Conservation (phyloP, 92 coral and sea anemone genomes). For the Blastomussa wellsi region DNA sequence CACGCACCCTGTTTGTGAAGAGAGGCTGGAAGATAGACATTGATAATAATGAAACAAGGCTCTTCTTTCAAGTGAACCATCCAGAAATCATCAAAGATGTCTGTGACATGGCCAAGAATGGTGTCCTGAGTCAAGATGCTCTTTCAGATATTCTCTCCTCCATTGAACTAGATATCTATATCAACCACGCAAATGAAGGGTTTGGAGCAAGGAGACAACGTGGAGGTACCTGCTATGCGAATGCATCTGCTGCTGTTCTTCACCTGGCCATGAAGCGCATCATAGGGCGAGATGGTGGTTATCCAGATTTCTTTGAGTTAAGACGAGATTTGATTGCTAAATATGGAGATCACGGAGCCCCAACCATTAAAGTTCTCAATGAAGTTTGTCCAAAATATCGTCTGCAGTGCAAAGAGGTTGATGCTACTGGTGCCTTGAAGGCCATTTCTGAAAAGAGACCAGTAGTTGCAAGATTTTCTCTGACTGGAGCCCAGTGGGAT, state of each 20-base stretch:
- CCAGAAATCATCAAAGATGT: conserved; percentile 54
- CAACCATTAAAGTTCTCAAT: conserved; percentile 30
- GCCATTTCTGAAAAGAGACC: conserved; percentile 58
- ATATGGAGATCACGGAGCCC: conserved; percentile 30
- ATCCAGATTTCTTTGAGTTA: conserved; percentile 62
- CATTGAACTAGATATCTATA: conserved; percentile 59
- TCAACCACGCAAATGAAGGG: conserved; percentile 42
- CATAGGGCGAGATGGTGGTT: conserved; percentile 56
- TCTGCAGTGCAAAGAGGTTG: conserved; percentile 41
- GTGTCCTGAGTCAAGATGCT: conserved; percentile 46
- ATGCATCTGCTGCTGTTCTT: conserved; percentile 73
- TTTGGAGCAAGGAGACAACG: conserved; percentile 27
- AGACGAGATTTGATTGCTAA: conserved; percentile 16
- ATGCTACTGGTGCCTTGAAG: conserved; percentile 47
- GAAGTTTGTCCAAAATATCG: conserved; percentile 56
- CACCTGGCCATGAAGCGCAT: conserved; percentile 71
- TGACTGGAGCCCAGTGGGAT: conserved; percentile 58
- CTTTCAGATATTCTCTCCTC: conserved; percentile 47
- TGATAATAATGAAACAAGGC: conserved; percentile 50
- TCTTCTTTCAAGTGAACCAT: conserved; percentile 60
- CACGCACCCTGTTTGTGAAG: conserved; percentile 58
- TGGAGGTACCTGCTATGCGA: conserved; percentile 57
- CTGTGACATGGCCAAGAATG: conserved; percentile 48
- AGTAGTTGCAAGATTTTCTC: conserved; percentile 52
- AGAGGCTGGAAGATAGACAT: conserved; percentile 53